These are phyloP conservation scores for Dynastes grantii DNA, from an alignment of 2,888 invertebrate species.

Conservation along the genomic window DNA sequence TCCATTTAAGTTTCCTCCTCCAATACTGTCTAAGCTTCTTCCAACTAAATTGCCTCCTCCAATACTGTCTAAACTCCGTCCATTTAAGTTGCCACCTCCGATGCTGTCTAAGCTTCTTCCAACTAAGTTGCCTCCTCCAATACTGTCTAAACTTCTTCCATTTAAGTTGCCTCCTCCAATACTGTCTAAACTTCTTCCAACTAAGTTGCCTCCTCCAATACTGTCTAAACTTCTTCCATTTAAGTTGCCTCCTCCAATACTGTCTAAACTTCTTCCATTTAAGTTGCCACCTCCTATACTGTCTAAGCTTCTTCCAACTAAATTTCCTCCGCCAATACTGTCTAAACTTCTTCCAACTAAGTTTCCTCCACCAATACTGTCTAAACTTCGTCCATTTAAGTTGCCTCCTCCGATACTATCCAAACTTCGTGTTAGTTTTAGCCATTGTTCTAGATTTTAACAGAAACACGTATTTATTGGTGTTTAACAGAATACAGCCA, in stretches of 20 bases:
- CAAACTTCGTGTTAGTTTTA: constrained; percentile 3
- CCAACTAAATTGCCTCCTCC: constrained; percentile 24
- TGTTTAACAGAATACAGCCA: background rate
- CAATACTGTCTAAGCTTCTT: constrained; percentile 43
- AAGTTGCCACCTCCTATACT: constrained; percentile 1
- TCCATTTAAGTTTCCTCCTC: constrained; percentile 49
- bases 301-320: background rate
- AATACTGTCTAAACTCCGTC: constrained; percentile 42
- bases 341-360: background rate
- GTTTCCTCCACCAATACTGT: background rate
- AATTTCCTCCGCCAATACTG: background rate
- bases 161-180: background rate
- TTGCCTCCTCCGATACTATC: constrained; percentile 10
- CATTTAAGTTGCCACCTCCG: constrained; percentile 34
- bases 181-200: constrained; percentile 15
- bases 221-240: constrained; percentile 9
- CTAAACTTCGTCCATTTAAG: constrained; percentile 17
- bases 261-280: constrained; percentile 18
- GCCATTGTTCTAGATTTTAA: constrained; percentile 25
- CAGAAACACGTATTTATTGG: background rate
- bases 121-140: background rate
- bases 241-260: constrained; percentile 11
- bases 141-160: constrained; percentile 23
- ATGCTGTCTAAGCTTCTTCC: constrained; percentile 31
- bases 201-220: constrained; percentile 1